Conservation (phyloP, 1,140 invertebrate genomes). For the Oryctes rhinoceros region DNA sequence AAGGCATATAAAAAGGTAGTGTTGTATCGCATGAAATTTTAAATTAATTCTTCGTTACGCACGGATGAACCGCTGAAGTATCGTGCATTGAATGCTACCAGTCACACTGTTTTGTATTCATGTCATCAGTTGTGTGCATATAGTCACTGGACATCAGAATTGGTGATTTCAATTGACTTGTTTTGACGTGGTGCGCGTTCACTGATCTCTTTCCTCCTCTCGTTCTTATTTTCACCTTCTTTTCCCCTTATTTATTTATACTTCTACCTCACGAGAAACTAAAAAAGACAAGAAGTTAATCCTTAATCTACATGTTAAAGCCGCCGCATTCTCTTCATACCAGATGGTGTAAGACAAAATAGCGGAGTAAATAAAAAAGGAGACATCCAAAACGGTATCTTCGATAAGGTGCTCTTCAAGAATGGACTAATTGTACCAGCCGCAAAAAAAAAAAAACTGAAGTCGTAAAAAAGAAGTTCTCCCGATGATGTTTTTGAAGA, state of each 20-base stretch:
- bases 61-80: conserved; percentile 49
- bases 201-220: conserved; percentile 16
- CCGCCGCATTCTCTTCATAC: too few relatives aligned
- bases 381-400: too few relatives aligned
- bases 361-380: too few relatives aligned
- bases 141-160: conserved; percentile 44
- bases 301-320: conserved; percentile 19
- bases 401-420: too few relatives aligned
- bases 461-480: background rate
- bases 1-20: background rate
- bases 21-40: conserved; percentile 33
- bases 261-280: background rate
- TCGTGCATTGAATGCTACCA: conserved; percentile 51
- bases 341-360: too few relatives aligned
- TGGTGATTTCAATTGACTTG: conserved; percentile 46
- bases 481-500: background rate
- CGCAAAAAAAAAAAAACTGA: background rate
- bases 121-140: conserved; percentile 45
- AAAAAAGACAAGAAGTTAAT: background rate
- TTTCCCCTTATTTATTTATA: conserved; percentile 17
- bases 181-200: conserved; percentile 40
- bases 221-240: background rate
- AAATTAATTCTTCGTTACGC: conserved; percentile 48
- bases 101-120: conserved; percentile 50
- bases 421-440: background rate